Conservation (phyloP, 2,888 invertebrate genomes). For the Neelides folsomi region DNA sequence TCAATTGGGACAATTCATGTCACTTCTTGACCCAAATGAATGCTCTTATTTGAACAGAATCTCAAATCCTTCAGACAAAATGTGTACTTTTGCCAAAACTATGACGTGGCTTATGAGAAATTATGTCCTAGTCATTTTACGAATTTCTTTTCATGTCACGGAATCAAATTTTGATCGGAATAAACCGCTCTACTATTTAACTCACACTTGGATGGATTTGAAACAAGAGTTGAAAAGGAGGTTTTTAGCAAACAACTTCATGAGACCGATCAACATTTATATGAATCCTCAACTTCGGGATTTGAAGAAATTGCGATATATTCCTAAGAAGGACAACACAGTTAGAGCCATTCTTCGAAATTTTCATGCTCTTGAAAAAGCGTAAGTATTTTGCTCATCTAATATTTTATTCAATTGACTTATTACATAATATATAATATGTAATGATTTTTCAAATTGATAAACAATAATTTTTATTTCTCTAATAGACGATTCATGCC, state of each 20-base stretch:
- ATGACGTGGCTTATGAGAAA: constrained; percentile 17
- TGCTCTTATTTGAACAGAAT: constrained; percentile 8
- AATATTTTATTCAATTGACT: too few species aligned
- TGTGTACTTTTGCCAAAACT: constrained; percentile 11
- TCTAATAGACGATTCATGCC: too few species aligned
- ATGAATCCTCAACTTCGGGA: not conserved
- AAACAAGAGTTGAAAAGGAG: constrained; percentile 8
- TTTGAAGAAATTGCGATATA: constrained; percentile 6
- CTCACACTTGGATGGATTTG: constrained; percentile 21
- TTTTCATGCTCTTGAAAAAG: not conserved
- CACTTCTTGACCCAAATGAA: constrained; percentile 6
- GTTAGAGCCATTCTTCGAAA: constrained; percentile 8
- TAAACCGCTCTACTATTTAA: constrained; percentile 17
- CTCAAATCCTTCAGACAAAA: not conserved
- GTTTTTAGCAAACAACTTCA: constrained; percentile 3
- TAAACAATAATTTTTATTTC: too few species aligned
- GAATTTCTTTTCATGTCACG: constrained; percentile 21
- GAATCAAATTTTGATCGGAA: constrained; percentile 13
- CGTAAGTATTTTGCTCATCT: too few species aligned
- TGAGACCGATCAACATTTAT: not conserved
- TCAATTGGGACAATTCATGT: constrained; percentile 18
- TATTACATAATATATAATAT: too few species aligned
- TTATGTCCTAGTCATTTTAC: constrained; percentile 13
- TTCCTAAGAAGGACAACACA: constrained; percentile 14
- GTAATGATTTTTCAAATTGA: too few species aligned